These are phyloP conservation scores for Bergia puertoricense DNA, from an alignment of 92 coral and sea anemone species.

Conservation along the genomic window DNA sequence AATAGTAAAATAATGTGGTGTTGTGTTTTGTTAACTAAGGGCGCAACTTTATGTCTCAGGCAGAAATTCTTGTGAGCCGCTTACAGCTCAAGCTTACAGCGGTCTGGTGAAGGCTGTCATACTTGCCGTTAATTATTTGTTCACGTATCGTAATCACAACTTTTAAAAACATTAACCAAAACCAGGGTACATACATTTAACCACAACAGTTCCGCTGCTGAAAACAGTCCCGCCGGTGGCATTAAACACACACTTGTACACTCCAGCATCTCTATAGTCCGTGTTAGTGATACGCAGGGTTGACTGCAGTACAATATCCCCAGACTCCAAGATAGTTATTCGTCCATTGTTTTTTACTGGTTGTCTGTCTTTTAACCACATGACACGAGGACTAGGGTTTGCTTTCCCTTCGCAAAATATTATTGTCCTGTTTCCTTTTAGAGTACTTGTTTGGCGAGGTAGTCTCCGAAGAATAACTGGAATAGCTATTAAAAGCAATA, in stretches of 20 bases:
- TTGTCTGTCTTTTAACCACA: slow-evolving; percentile 19
- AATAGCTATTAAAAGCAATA: neutral
- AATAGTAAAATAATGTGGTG: too few species aligned
- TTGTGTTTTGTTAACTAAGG: too few species aligned
- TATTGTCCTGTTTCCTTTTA: neutral
- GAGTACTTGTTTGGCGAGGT: neutral
- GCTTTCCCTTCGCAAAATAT: slow-evolving; percentile 11
- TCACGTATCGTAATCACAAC: too few species aligned
- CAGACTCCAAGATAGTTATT: neutral
- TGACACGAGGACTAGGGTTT: neutral
- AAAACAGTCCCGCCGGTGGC: neutral
- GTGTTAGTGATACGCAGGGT: neutral
- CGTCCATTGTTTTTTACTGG: neutral
- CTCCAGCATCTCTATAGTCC: slow-evolving; percentile 4
- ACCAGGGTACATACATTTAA: neutral
- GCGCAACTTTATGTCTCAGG: too few species aligned
- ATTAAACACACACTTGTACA: slow-evolving; percentile 34
- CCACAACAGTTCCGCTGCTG: neutral
- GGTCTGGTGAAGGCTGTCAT: too few species aligned
- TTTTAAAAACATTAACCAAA: too few species aligned
- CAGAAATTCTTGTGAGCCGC: too few species aligned
- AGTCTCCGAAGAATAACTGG: neutral
- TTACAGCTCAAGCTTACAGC: too few species aligned
- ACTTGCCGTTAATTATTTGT: too few species aligned
- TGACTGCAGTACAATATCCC: neutral